phyloP scores from a whole-genome alignment of 2,113 vertebrate species.

The Paraplagusia blochii region DNA sequence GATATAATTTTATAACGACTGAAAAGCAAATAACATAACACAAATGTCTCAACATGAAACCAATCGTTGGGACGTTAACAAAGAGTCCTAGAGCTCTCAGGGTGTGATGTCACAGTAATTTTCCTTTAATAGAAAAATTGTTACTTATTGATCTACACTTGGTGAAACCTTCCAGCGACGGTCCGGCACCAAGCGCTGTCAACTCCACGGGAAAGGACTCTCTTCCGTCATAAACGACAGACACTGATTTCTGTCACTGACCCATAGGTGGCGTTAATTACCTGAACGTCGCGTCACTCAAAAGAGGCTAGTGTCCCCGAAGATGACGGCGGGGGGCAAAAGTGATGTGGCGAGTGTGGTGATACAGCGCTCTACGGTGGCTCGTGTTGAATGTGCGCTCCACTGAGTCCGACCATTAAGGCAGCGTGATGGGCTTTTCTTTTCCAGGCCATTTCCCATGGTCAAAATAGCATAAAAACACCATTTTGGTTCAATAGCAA shows the following conservation, averaged over 20 bases:
- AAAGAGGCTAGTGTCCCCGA: constrained; percentile 55
- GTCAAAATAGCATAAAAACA: constrained; percentile 77
- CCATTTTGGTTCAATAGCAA: constrained; percentile 78
- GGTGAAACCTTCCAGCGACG: constrained; percentile 89
- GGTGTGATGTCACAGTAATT: constrained; percentile 88
- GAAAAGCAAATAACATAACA: constrained; percentile 23
- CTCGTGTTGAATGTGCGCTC: constrained; percentile 63
- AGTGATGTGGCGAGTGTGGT: constrained; percentile 42
- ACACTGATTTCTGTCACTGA: constrained; percentile 54
- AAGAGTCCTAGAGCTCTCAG: constrained; percentile 89
- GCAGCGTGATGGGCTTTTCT: constrained; percentile 75
- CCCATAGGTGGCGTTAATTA: constrained; percentile 71
- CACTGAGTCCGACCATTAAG: constrained; percentile 73
- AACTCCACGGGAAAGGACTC: constrained; percentile 85
- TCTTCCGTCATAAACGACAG: constrained; percentile 71
- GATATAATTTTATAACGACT: constrained; percentile 6
- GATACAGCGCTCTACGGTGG: constrained; percentile 55
- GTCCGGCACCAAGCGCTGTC: constrained; percentile 93
- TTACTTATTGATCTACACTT: constrained; percentile 95
- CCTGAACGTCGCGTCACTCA: constrained; percentile 50
- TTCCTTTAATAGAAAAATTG: constrained; percentile 98
- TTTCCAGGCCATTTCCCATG: constrained; percentile 77
- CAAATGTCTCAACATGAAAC: constrained; percentile 23
- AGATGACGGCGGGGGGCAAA: constrained; percentile 60
- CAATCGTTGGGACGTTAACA: constrained; percentile 72